Conservation (phyloP, 2,888 invertebrate genomes). For the Drosophila infuscata region DNA sequence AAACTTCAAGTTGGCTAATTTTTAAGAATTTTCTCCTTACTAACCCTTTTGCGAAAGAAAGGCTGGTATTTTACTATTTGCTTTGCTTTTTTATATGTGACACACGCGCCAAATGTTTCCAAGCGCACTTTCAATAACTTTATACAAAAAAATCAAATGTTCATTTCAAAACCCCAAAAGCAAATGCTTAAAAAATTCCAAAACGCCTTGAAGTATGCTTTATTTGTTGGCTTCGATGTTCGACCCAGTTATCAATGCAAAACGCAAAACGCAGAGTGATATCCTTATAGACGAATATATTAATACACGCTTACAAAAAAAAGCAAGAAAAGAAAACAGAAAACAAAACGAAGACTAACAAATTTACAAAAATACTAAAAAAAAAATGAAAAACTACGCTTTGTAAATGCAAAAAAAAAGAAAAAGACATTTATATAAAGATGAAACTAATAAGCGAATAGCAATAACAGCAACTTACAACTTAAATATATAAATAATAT, state of each 20-base stretch:
- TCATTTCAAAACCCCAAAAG: conserved; percentile 16
- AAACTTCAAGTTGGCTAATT: conserved; percentile 34
- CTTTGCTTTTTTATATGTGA: conserved; percentile 69
- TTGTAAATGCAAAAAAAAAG: conserved; percentile 68
- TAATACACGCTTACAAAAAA: conserved; percentile 80
- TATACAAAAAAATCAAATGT: conserved; percentile 12
- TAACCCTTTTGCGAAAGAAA: conserved; percentile 7
- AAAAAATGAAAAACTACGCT: conserved; percentile 59
- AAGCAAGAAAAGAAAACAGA: conserved; percentile 23
- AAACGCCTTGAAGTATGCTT: conserved; percentile 69
- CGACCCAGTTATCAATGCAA: conserved; percentile 48
- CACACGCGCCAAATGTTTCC: conserved; percentile 63
- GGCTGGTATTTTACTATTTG: conserved; percentile 58
- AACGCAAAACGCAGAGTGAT: conserved; percentile 74
- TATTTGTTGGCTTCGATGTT: conserved; percentile 73
- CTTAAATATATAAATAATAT: conserved; percentile 49
- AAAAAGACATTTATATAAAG: conserved; percentile 34
- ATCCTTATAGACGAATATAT: conserved; percentile 84
- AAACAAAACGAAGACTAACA: conserved; percentile 25
- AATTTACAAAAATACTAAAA: conserved; percentile 24
- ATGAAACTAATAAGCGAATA: conserved; percentile 39
- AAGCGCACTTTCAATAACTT: conserved; percentile 62
- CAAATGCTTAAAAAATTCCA: conserved; percentile 56
- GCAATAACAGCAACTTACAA: conserved; percentile 39
- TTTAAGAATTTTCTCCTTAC: conserved; percentile 21